Percentiles rank a stretch among this genome's conserved stretches.
Evolutionary conservation across 2,113 vertebrate genomes (phyloP).

Genomic region (Ploceus nigricollis): DNA sequence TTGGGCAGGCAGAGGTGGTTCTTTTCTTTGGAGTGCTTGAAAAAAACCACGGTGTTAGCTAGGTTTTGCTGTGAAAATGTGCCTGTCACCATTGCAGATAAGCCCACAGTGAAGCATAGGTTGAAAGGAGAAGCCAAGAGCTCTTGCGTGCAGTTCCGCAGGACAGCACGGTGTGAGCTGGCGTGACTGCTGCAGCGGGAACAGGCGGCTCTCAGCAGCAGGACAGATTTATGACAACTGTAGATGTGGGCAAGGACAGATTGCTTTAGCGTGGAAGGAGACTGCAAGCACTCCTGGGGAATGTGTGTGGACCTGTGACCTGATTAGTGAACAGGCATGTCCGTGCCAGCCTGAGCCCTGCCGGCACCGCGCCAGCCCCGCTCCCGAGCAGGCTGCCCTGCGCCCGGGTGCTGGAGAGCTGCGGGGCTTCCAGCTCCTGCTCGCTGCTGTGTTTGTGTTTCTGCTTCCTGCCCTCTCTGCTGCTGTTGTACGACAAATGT

Average conservation of each 20-base stretch:
- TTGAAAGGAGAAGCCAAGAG: background rate
- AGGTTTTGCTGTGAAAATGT: background rate
- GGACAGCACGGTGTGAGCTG: background rate
- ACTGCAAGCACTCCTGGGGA: background rate
- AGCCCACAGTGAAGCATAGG: background rate
- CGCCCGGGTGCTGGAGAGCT: background rate
- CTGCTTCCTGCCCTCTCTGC: background rate
- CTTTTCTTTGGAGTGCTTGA: background rate
- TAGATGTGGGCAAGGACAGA: background rate
- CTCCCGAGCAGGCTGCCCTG: background rate
- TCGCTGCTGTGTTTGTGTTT: fast-evolving
- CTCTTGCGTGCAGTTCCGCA: background rate
- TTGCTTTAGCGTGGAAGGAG: background rate
- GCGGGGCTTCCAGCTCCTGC: background rate
- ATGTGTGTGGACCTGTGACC: background rate
- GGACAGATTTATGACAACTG: background rate
- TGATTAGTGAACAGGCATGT: background rate
- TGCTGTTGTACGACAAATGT: background rate
- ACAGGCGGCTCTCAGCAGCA: background rate
- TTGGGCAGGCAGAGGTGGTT: background rate
- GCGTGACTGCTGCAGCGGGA: background rate
- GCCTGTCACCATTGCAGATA: background rate
- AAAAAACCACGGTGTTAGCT: background rate
- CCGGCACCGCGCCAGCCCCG: fast-evolving
- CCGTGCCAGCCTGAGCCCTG: background rate